Conservation (phyloP, 2,888 invertebrate species). For the Melikaiella ostensackeni region DNA sequence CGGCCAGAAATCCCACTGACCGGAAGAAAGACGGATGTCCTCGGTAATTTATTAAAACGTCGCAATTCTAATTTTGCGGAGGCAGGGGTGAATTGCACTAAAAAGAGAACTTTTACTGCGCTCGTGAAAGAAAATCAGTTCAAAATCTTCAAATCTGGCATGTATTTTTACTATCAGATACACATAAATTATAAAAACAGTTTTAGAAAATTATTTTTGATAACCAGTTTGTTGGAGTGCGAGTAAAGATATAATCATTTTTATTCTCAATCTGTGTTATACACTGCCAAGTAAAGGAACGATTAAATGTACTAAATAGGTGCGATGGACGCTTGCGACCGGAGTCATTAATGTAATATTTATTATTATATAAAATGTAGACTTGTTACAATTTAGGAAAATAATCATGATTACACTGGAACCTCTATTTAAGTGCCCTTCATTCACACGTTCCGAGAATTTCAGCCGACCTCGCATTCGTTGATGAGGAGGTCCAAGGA, state of each 20-base stretch:
- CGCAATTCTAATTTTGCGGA: conserved; percentile 30
- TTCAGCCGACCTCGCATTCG: no score
- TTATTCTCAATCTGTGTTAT: neutral
- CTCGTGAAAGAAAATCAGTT: neutral
- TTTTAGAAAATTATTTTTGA: neutral
- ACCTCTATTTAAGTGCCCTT: no score
- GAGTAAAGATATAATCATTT: neutral
- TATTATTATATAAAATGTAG: conserved; percentile 47
- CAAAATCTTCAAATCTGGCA: neutral
- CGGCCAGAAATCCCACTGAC: neutral
- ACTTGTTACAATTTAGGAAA: conserved; percentile 10
- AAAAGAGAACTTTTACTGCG: conserved; percentile 8
- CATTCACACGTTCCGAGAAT: no score
- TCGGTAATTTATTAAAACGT: conserved; percentile 25
- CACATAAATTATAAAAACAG: neutral
- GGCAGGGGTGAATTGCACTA: neutral
- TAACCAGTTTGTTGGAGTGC: neutral
- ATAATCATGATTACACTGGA: conserved; percentile 5
- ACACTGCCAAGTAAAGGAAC: conserved; percentile 17
- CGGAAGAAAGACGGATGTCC: conserved; percentile 3
- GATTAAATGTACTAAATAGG: conserved; percentile 18
- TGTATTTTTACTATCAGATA: neutral
- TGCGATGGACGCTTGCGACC: conserved; percentile 46
- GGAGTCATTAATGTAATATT: conserved; percentile 57
- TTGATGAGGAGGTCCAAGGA: no score